A percentile compares a stretch with the other conserved stretches of the same genome.
phyloP scores from a whole-genome alignment of 2,797 vertebrate species.

The Pachyuromys duprasi region DNA sequence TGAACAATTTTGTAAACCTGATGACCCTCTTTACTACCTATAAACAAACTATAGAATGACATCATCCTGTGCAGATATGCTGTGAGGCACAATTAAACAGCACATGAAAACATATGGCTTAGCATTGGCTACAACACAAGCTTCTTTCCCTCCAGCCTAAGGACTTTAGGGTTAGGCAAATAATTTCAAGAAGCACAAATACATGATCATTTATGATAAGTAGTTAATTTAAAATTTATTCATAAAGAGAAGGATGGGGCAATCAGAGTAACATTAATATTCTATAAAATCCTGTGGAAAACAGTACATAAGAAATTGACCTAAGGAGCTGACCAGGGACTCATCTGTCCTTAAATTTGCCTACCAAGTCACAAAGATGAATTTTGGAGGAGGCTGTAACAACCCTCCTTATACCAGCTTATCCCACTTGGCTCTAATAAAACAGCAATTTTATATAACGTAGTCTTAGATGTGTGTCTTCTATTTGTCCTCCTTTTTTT shows the following conservation, averaged over 20 bases:
- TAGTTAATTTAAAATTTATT: not conserved
- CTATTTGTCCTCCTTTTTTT: not conserved
- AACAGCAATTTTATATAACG: not conserved
- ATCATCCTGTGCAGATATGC: not conserved
- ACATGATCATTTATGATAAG: not conserved
- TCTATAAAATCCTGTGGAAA: not conserved
- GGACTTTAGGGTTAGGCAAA: not conserved
- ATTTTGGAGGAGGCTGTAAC: not conserved
- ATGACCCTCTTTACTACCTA: not conserved
- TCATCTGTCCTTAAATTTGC: not conserved
- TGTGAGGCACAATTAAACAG: not conserved
- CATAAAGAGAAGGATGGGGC: not conserved
- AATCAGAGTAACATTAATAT: not conserved
- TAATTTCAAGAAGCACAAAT: not conserved
- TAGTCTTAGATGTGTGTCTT: not conserved
- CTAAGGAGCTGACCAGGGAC: not conserved
- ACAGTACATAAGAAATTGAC: not conserved
- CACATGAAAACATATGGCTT: not conserved
- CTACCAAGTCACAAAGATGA: not conserved
- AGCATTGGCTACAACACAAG: not conserved
- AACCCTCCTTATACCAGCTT: too few relatives aligned
- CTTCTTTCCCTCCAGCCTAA: not conserved
- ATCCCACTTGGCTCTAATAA: not conserved
- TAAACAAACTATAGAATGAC: not conserved
- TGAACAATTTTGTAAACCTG: not conserved